Evolutionary conservation across 1,140 invertebrate genomes (phyloP).

Genomic region (Trichomalopsis sarcophagae): DNA sequence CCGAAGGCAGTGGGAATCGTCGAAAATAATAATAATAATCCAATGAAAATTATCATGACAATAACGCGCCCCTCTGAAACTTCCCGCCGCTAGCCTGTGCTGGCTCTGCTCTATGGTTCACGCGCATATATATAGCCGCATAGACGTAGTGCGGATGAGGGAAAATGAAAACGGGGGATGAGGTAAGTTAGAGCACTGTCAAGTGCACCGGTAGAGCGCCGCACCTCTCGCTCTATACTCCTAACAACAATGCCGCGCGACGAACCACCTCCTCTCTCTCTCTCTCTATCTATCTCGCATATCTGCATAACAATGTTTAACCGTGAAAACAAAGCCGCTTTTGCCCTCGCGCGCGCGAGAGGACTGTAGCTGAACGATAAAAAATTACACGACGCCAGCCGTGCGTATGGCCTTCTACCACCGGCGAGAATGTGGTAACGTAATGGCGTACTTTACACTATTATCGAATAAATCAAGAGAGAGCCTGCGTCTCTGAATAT

Average conservation of each 20-base stretch:
- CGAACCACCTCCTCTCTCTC: not conserved
- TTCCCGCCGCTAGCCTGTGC: not conserved
- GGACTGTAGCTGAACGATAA: slow-evolving; percentile 31
- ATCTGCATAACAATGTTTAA: slow-evolving; percentile 71
- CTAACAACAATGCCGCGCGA: slow-evolving; percentile 62
- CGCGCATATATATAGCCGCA: not conserved
- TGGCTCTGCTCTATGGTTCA: not conserved
- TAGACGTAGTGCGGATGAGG: not conserved
- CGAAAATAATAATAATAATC: slow-evolving; percentile 64
- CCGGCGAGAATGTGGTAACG: not conserved
- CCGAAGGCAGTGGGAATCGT: slow-evolving; percentile 55
- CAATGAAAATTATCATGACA: slow-evolving; percentile 66
- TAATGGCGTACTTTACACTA: slow-evolving; percentile 43
- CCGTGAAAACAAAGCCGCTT: slow-evolving; percentile 64
- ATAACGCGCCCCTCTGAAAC: slow-evolving; percentile 46
- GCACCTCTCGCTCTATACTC: slow-evolving; percentile 7
- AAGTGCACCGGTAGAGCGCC: slow-evolving; percentile 31
- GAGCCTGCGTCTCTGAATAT: slow-evolving; percentile 26
- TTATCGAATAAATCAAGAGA: slow-evolving; percentile 49
- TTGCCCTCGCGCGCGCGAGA: not conserved
- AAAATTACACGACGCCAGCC: slow-evolving; percentile 23
- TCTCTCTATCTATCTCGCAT: not conserved
- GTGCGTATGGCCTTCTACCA: too few species aligned
- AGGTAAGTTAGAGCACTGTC: slow-evolving; percentile 43
- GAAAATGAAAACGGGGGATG: not conserved